Percentiles rank a stretch among this genome's conserved stretches.
phyloP scores from a whole-genome alignment of 2,888 invertebrate genomes.

The Thera obeliscata region DNA sequence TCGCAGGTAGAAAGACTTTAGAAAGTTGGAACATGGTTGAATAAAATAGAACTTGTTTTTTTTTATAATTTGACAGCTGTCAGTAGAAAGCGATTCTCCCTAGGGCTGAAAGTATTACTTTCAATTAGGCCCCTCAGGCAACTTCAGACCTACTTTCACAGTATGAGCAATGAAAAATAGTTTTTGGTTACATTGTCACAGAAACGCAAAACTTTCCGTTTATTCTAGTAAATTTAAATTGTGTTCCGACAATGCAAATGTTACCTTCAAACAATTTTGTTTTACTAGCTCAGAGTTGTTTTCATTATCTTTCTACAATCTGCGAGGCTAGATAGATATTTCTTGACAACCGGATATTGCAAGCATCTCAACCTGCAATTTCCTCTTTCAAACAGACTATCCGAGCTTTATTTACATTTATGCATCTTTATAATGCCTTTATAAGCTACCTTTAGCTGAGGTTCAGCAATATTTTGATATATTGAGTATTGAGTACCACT shows the following conservation, averaged over 20 bases:
- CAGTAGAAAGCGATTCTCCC: no score
- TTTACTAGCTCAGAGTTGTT: background rate
- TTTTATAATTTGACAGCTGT: no score
- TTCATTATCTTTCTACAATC: conserved; percentile 8
- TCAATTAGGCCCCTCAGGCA: no score
- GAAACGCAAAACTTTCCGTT: background rate
- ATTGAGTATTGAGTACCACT: background rate
- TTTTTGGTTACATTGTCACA: conserved; percentile 1
- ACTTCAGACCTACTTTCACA: no score
- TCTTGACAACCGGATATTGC: conserved; percentile 32
- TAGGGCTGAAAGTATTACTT: no score
- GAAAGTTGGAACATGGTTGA: no score
- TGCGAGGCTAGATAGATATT: conserved; percentile 13
- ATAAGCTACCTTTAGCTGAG: conserved; percentile 3
- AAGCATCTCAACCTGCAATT: conserved; percentile 32
- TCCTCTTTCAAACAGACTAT: conserved; percentile 25
- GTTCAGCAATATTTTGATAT: background rate
- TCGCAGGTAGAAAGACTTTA: no score
- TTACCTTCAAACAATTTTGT: conserved; percentile 2
- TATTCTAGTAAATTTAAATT: conserved; percentile 5
- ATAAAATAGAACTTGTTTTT: no score
- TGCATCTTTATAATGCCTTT: conserved; percentile 19
- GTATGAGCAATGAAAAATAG: background rate
- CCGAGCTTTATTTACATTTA: conserved; percentile 14
- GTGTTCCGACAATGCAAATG: background rate